These are phyloP conservation scores for Alethe diademata DNA, from an alignment of 2,113 vertebrate genomes.

Conservation along the genomic window DNA sequence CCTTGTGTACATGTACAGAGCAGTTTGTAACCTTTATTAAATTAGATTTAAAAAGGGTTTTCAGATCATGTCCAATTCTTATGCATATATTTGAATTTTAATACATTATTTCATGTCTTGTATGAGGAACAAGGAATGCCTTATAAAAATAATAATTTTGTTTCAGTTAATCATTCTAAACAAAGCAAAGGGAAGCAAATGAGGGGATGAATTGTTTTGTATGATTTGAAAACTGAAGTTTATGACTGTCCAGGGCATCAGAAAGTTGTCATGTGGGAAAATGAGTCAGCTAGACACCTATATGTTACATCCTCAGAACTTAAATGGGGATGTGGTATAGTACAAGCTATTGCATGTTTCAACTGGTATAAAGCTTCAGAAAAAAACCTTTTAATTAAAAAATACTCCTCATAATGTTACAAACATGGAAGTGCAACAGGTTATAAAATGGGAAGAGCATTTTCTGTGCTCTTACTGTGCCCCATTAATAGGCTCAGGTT, in stretches of 20 bases:
- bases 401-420: background rate
- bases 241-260: background rate
- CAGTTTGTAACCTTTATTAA: background rate
- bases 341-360: background rate
- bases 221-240: background rate
- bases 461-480: background rate
- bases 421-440: background rate
- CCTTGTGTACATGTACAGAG: background rate
- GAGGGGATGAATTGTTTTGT: background rate
- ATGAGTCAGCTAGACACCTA: background rate
- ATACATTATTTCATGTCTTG: background rate
- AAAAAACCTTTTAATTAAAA: background rate
- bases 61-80: background rate
- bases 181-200: background rate
- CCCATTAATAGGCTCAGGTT: background rate
- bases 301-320: background rate
- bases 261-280: background rate
- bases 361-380: background rate
- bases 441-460: background rate
- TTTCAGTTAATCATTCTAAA: background rate
- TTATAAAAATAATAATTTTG: background rate
- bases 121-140: background rate
- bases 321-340: background rate
- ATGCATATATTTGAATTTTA: background rate
- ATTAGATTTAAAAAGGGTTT: background rate